Conservation (phyloP, 2,797 vertebrate genomes). For the Trematomus bernacchii region DNA sequence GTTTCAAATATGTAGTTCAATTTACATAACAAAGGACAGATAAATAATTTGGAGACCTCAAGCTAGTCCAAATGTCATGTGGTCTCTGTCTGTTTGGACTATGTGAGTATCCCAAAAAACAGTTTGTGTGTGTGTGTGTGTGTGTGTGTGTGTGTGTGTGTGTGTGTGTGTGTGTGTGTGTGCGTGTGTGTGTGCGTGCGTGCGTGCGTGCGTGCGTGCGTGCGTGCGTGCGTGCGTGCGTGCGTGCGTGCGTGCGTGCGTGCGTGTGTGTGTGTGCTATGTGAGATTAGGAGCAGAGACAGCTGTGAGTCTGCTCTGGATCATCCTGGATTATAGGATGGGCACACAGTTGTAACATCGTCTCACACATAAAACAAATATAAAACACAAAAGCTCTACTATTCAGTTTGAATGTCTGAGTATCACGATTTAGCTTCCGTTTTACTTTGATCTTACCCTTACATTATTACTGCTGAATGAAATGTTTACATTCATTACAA, state of each 20-base stretch:
- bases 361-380: constrained; percentile 40
- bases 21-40: constrained; percentile 25
- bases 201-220: constrained; percentile 10
- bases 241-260: neutral
- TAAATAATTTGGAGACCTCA: constrained; percentile 37
- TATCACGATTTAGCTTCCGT: neutral
- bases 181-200: constrained; percentile 34
- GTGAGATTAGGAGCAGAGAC: constrained; percentile 78
- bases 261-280: neutral
- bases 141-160: no score
- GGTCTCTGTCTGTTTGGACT: constrained; percentile 57
- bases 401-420: neutral
- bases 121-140: constrained; percentile 31
- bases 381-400: constrained; percentile 21
- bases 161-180: neutral
- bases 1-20: constrained; percentile 2
- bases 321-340: constrained; percentile 81
- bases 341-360: constrained; percentile 70
- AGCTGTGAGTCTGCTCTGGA: constrained; percentile 79
- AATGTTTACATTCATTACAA: neutral
- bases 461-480: neutral
- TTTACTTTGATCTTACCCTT: neutral
- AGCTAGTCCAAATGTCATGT: constrained; percentile 39
- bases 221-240: constrained; percentile 20
- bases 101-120: constrained; percentile 47